Conservation (phyloP, 1,140 invertebrate species). For the Mizuhopecten yessoensis region DNA sequence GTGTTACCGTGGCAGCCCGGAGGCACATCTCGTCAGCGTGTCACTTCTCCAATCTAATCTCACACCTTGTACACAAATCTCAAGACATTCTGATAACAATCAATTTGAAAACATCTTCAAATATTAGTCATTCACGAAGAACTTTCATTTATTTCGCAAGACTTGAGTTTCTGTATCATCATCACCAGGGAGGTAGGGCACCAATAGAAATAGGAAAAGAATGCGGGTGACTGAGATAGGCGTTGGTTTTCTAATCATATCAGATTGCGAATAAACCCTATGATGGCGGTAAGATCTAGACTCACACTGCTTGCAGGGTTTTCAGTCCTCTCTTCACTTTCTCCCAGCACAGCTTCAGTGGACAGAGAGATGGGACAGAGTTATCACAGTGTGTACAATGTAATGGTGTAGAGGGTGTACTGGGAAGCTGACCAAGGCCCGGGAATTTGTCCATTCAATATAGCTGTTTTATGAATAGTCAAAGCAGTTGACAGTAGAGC, state of each 20-base stretch:
- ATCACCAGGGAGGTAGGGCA: not conserved
- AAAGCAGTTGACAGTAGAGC: too few species aligned
- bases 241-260: conserved; percentile 34
- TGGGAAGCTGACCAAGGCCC: not conserved
- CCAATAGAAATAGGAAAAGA: not conserved
- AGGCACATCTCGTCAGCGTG: conserved; percentile 22
- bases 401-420: not conserved
- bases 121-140: not conserved
- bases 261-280: conserved; percentile 16
- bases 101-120: conserved; percentile 19
- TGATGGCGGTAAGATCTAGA: too few species aligned
- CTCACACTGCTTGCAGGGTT: not conserved
- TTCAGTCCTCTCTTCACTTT: not conserved
- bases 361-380: not conserved
- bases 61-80: not conserved
- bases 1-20: not conserved
- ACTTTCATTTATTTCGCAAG: not conserved
- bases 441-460: too few species aligned
- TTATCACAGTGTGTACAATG: not conserved
- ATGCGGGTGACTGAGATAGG: conserved; percentile 1
- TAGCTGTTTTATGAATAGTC: too few species aligned
- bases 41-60: not conserved
- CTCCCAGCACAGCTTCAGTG: not conserved
- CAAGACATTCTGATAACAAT: not conserved
- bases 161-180: not conserved